Evolutionary conservation across 2,797 vertebrate species (phyloP).

Genomic region (Enteromius thamalakanensis): DNA sequence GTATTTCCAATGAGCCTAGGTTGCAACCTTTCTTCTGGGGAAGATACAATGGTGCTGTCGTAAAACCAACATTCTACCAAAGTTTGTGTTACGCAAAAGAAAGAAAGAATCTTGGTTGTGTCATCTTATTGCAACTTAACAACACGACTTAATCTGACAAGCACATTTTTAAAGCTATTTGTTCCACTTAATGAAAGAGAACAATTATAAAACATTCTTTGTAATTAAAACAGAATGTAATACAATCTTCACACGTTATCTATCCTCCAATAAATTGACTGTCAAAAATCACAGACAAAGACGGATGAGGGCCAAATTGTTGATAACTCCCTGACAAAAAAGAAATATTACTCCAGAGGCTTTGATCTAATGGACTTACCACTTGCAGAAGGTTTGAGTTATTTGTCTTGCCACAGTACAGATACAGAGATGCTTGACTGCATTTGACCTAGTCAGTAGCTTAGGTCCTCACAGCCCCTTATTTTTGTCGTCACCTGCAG

Average conservation of each 20-base stretch:
- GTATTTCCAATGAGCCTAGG: no score
- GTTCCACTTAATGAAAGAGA: neutral
- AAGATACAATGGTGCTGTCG: no score
- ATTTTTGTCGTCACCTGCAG: constrained; percentile 58
- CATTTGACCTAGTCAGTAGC: constrained; percentile 62
- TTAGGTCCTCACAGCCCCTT: constrained; percentile 65
- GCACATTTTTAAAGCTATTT: neutral
- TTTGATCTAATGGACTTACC: constrained; percentile 61
- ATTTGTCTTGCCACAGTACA: constrained; percentile 67
- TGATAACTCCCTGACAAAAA: constrained; percentile 42
- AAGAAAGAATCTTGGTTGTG: neutral
- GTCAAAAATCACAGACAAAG: constrained; percentile 38
- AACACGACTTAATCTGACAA: neutral
- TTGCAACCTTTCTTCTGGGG: no score
- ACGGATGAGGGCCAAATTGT: constrained; percentile 38
- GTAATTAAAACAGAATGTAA: constrained; percentile 14
- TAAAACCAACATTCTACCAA: no score
- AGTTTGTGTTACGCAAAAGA: neutral
- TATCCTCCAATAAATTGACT: constrained; percentile 30
- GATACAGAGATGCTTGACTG: constrained; percentile 65
- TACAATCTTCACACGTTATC: constrained; percentile 4
- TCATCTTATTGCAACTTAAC: neutral
- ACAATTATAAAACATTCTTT: neutral
- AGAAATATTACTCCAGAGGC: constrained; percentile 37
- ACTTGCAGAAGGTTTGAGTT: constrained; percentile 69